Conservation (phyloP, 2,888 invertebrate species). For the Globia sparganii region DNA sequence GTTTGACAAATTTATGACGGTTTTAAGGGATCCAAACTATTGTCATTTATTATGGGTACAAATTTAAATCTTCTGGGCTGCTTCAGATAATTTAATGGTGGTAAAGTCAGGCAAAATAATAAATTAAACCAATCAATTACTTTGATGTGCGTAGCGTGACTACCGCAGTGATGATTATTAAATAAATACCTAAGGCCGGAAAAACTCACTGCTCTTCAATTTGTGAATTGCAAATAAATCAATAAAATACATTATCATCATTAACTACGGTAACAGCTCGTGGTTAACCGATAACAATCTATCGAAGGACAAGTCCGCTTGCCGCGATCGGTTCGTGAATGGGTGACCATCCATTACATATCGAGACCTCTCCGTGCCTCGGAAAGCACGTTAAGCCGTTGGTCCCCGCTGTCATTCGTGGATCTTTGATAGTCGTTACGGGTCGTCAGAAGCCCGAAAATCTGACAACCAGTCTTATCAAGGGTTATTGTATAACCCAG, state of each 20-base stretch:
- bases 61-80: neutral
- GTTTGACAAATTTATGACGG: too few relatives aligned
- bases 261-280: neutral
- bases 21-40: neutral
- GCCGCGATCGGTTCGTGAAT: neutral
- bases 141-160: neutral
- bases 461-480: neutral
- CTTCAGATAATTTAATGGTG: neutral
- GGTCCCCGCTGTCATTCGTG: too few relatives aligned
- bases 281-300: neutral
- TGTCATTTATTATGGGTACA: neutral
- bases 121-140: neutral
- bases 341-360: neutral
- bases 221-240: neutral
- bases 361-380: neutral
- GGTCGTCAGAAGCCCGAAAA: neutral
- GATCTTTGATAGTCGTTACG: neutral
- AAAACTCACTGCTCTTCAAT: neutral
- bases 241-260: neutral
- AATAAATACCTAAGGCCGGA: too few relatives aligned
- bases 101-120: neutral
- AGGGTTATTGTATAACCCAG: neutral
- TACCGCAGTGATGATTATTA: neutral
- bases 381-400: neutral
- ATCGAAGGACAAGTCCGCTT: neutral